A percentile compares a stretch with the other conserved stretches of the same genome.
These are phyloP conservation scores for Piscicola geometra DNA, from an alignment of 2,888 invertebrate genomes.

Conservation along the genomic window DNA sequence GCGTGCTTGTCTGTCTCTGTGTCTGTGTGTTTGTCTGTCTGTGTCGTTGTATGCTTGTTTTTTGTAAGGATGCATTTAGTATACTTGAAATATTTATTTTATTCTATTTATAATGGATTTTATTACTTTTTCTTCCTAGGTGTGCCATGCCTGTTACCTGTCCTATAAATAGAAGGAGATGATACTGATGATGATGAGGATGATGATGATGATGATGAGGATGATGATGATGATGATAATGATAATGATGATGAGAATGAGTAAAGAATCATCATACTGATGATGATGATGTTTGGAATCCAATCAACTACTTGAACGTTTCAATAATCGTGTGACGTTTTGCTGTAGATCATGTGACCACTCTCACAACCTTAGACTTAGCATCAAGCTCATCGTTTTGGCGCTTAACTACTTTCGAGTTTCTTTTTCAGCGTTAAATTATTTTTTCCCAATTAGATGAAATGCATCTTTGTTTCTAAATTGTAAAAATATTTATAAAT, in stretches of 20 bases:
- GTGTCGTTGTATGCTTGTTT: not conserved
- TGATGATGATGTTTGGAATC: not conserved
- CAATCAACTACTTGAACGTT: not conserved
- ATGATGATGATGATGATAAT: not conserved
- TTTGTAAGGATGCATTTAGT: not conserved
- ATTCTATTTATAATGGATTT: no score
- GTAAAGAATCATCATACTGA: not conserved
- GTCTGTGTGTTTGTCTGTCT: not conserved
- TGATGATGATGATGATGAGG: not conserved
- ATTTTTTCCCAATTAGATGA: not conserved
- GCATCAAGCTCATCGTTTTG: no score
- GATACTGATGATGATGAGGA: not conserved
- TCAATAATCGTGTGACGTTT: no score
- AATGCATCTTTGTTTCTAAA: no score
- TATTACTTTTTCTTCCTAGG: no score
- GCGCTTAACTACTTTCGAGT: no score
- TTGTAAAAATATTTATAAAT: no score
- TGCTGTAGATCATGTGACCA: no score
- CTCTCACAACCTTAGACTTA: no score
- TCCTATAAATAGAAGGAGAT: not conserved
- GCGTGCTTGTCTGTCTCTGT: conserved; percentile 66
- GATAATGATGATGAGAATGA: not conserved
- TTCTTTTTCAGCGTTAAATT: not conserved
- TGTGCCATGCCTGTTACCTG: not conserved
- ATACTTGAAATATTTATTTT: not conserved